phyloP scores from a whole-genome alignment of 2,888 invertebrate genomes.

The Netelia fuscicornis region DNA sequence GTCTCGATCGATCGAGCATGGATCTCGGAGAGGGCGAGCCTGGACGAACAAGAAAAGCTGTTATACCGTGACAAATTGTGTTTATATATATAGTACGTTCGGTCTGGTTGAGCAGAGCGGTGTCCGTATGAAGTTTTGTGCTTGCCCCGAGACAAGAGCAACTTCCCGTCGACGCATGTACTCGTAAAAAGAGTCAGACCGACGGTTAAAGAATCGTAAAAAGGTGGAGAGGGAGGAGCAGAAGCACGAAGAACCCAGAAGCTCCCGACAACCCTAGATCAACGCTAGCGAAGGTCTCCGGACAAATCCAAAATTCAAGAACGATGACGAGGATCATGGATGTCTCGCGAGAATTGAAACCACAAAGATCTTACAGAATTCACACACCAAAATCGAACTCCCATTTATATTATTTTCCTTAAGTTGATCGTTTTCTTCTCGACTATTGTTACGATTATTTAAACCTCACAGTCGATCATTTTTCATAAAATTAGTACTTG shows the following conservation, averaged over 20 bases:
- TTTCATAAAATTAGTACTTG: neutral
- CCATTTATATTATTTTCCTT: slow-evolving; percentile 13
- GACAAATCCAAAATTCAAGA: neutral
- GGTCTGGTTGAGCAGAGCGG: slow-evolving; percentile 37
- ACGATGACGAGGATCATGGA: slow-evolving; percentile 20
- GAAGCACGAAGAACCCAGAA: slow-evolving; percentile 40
- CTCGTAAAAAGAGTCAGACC: slow-evolving; percentile 64
- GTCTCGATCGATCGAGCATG: neutral
- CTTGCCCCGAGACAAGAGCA: slow-evolving; percentile 50
- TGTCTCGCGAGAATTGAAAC: neutral
- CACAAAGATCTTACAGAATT: slow-evolving; percentile 44
- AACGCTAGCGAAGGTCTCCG: slow-evolving; percentile 33
- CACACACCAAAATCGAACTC: slow-evolving; percentile 60
- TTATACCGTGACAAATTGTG: slow-evolving; percentile 55
- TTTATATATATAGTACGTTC: slow-evolving; percentile 1
- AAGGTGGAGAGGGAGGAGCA: slow-evolving; percentile 40
- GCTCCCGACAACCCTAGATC: slow-evolving; percentile 55
- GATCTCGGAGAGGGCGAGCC: neutral
- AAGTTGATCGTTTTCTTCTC: neutral
- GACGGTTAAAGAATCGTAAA: slow-evolving; percentile 74
- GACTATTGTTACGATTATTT: neutral
- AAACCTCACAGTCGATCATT: neutral
- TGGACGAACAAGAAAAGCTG: slow-evolving; percentile 18
- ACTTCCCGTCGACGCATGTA: slow-evolving; percentile 51
- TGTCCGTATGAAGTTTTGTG: slow-evolving; percentile 42